Conservation (phyloP, 2,113 vertebrate species). For the Mixornis gularis region DNA sequence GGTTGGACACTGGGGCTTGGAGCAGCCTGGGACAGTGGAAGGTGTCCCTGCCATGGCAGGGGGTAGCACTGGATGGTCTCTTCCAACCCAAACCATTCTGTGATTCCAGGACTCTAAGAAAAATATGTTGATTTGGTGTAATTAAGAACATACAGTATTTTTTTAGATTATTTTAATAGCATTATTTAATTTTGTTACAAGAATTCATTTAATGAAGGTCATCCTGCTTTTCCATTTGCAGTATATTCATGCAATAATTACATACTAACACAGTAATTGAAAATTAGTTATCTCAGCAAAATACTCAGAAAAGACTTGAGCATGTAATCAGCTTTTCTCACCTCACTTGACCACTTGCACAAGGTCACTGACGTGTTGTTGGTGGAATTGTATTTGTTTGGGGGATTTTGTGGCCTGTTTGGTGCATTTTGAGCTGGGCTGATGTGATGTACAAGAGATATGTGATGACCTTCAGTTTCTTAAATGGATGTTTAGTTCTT, state of each 20-base stretch:
- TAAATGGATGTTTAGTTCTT: not conserved
- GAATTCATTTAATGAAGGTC: not conserved
- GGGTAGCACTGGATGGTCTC: accelerated
- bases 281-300: not conserved
- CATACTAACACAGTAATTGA: not conserved
- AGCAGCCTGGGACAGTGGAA: not conserved
- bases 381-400: not conserved
- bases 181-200: not conserved
- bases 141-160: not conserved
- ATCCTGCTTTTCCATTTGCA: not conserved
- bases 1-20: not conserved
- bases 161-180: not conserved
- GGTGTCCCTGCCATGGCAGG: not conserved
- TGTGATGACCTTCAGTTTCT: not conserved
- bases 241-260: not conserved
- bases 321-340: not conserved
- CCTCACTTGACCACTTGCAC: not conserved
- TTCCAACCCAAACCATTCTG: not conserved
- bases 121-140: not conserved
- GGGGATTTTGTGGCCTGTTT: not conserved
- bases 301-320: not conserved
- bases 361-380: not conserved
- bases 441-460: not conserved
- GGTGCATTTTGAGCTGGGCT: not conserved
- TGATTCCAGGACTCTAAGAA: not conserved